Evolutionary conservation across 2,888 invertebrate species (phyloP), one percentile per base, ranked within the genome.

Genomic region (Drosophila conformis): DNA sequence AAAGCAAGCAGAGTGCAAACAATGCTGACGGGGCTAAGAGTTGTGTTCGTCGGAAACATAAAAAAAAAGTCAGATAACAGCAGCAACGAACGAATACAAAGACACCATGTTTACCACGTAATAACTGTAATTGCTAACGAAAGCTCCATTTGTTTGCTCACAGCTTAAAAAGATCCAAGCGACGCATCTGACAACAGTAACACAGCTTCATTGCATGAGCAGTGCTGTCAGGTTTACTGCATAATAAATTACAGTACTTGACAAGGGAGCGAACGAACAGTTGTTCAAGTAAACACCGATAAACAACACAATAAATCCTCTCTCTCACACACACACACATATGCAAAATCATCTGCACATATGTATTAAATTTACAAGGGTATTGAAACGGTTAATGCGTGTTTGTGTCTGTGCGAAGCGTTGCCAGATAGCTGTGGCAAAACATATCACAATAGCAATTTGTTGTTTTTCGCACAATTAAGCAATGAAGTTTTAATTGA

Each of bases 121-220:
- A 76, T 77, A 65, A 66, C 73, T 57, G 81, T 62, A 46, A 80
- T 69, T 69, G n/a, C 54, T 51, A 15, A n/a, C 59, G 42, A 51
- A 46, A 35, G 49, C 27, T 51, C 8, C 31, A 38, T 69, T 61
- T 75, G 57, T 56, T 49, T 69, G 36, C 42, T 33, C 10, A 35
- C 49, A 57, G 31, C 33, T 63, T 80, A 68, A 81, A 78, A 81
- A 73, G 38, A 69, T 78, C 73, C 42, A 65, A 40, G 10, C 40
- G 42, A 21, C 33, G 36, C n/a, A 56, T 13, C 27, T 18, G 46
- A 53, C 21, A 56, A 27, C 29, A 59, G 49, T 10, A 51, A 25
- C n/a, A 48, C 53, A 46, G 52, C 21, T 61, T 49, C 53, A 66
- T 53, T 72, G 35, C 1, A 49, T 18, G 11, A 15, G 54, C 52